These are phyloP conservation scores for Cheirogaleus major DNA, from an alignment of 2,797 vertebrate genomes.

Conservation along the genomic window DNA sequence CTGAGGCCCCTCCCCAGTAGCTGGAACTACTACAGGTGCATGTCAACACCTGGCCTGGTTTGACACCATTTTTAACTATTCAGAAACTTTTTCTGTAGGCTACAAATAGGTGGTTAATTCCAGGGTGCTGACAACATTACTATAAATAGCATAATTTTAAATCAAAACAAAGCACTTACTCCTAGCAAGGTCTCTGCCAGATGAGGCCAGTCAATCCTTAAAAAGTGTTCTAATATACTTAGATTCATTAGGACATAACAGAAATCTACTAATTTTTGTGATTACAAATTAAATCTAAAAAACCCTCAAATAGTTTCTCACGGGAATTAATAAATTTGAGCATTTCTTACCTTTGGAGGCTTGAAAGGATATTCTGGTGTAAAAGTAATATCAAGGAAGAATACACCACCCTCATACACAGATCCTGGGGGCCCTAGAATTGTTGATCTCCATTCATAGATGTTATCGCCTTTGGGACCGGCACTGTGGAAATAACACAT, in stretches of 20 bases:
- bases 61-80: background rate
- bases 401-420: conserved; percentile 97
- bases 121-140: background rate
- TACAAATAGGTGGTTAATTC: background rate
- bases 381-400: conserved; percentile 97
- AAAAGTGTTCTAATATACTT: background rate
- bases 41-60: background rate
- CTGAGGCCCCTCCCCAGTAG: background rate
- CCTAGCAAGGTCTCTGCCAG: conserved; percentile 19
- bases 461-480: conserved; percentile 97
- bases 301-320: background rate
- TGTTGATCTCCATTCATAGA: conserved; percentile 97
- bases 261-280: background rate
- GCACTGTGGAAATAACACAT: conserved; percentile 85
- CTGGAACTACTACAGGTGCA: background rate
- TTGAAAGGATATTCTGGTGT: conserved; percentile 98
- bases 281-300: background rate
- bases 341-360: conserved; percentile 94
- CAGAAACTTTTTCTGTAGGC: background rate
- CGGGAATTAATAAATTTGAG: background rate
- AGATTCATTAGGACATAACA: background rate
- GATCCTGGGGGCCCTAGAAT: conserved; percentile 97
- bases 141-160: background rate
- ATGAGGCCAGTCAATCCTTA: background rate
- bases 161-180: background rate